A percentile compares a stretch with the other conserved stretches of the same genome.
Evolutionary conservation across 1,140 invertebrate genomes (phyloP).

Genomic region (Micrasema minimum): DNA sequence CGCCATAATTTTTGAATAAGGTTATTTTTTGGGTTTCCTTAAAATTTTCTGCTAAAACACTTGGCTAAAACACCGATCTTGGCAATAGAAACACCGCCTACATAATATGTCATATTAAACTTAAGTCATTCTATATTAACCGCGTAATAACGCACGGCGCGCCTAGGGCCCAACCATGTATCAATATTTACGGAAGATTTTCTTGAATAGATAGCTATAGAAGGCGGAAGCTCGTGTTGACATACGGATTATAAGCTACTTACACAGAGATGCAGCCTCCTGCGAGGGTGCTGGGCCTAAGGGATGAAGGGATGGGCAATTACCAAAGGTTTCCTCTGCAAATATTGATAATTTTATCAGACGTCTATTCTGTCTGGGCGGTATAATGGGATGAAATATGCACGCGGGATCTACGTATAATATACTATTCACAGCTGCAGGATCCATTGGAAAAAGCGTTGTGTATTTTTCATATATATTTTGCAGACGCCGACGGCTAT

Average conservation of each 20-base stretch:
- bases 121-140: conserved; percentile 3
- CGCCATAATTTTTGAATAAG: no score
- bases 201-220: conserved; percentile 23
- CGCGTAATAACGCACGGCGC: conserved; percentile 19
- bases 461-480: no score
- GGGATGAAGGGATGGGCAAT: conserved; percentile 35
- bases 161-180: conserved; percentile 24
- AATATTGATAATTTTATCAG: conserved; percentile 42
- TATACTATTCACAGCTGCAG: conserved; percentile 3
- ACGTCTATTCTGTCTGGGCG: conserved; percentile 24
- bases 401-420: neutral
- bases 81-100: no score
- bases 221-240: conserved; percentile 45
- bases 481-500: no score
- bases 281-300: neutral
- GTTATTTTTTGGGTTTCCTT: no score
- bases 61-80: no score
- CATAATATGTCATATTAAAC: conserved; percentile 1
- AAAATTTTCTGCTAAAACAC: no score
- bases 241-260: conserved; percentile 50
- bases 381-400: conserved; percentile 20
- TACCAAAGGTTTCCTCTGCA: conserved; percentile 47
- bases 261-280: conserved; percentile 10
- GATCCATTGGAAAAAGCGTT: no score
- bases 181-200: conserved; percentile 52